A percentile compares a stretch with the other conserved stretches of the same genome.
Conservation (phyloP, 2,797 vertebrate species). For the Syngnathus rostellatus region DNA sequence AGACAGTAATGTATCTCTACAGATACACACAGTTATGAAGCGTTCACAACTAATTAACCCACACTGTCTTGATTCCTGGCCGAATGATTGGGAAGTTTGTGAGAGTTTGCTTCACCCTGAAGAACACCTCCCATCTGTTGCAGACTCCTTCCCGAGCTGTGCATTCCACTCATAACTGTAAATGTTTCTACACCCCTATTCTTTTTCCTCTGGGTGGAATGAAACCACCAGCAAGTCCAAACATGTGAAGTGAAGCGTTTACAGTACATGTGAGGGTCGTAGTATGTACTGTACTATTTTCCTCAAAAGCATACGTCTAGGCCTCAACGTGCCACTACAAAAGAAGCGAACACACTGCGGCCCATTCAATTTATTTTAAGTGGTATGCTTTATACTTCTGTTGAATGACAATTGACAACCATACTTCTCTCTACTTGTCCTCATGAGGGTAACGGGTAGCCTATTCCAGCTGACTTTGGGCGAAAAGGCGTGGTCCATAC, state of each 20-base stretch:
- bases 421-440: not conserved
- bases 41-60: not conserved
- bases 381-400: not conserved
- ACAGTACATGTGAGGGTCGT: not conserved
- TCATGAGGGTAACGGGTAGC: not conserved
- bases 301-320: slow-evolving; percentile 1
- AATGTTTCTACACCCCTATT: slow-evolving; percentile 45
- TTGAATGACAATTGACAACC: not conserved
- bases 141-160: slow-evolving; percentile 37
- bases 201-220: slow-evolving; percentile 19
- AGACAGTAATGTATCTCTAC: not conserved
- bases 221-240: slow-evolving; percentile 47
- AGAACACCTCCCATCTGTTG: slow-evolving; percentile 26
- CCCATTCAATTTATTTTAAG: not conserved
- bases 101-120: slow-evolving; percentile 19
- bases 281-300: slow-evolving; percentile 7
- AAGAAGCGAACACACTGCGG: not conserved
- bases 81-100: slow-evolving; percentile 11
- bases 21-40: not conserved
- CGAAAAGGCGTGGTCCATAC: not conserved
- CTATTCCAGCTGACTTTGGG: not conserved
- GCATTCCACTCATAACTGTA: slow-evolving; percentile 67
- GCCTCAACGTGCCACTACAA: not conserved
- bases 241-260: slow-evolving; percentile 30
- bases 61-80: slow-evolving; percentile 14